Evolutionary conservation across 2,888 invertebrate genomes (phyloP), one percentile per base, ranked within the genome.

Genomic region (Ceraclea dissimilis): DNA sequence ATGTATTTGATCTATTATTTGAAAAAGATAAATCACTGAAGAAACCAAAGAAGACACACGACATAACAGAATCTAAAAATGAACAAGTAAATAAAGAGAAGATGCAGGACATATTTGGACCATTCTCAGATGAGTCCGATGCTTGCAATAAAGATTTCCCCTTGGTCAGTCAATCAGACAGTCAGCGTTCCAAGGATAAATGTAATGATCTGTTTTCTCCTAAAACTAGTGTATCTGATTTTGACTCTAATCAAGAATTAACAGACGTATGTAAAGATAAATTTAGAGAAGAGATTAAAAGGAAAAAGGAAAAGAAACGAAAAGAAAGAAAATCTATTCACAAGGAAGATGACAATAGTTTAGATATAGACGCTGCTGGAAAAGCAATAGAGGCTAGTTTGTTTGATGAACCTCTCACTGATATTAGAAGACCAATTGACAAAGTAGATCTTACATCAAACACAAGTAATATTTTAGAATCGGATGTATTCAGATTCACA

Each of bases 51-150:
- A 79, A 74, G 63, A 65, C 66, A 2, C 65, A 68, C 1, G 68
- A 66, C 58, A 67, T 64, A 52, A 63, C 65, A 63, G 75, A 75
- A 51, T 63, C 65, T 48, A 54, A 63, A 11, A 60, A 66, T 33
- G 76, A 76, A 46, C 62, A 64, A n/a, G 63, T 68, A 19, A 72
- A 66, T 63, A 88, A 87, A 63, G 89, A 84, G 21, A 88, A 90
- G 71, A 88, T 91, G 86, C 90, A 91, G 69, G 90, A 90, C 64
- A 91, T 92, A 60, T 92, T 92, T 71, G 92, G 91, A 0, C 88
- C 90, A 11, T 75, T 91, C 59, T 90, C 92, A 1, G 92, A 89
- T 66, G 88, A 91, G 43, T 78, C 77, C 1, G 78, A 78, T 59
- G 71, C 51, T 8, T 56, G 58, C 18, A 50, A 51, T 46, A 60